These are phyloP conservation scores for Lordiphosa collinella DNA, from an alignment of 1,140 invertebrate species.

Conservation along the genomic window DNA sequence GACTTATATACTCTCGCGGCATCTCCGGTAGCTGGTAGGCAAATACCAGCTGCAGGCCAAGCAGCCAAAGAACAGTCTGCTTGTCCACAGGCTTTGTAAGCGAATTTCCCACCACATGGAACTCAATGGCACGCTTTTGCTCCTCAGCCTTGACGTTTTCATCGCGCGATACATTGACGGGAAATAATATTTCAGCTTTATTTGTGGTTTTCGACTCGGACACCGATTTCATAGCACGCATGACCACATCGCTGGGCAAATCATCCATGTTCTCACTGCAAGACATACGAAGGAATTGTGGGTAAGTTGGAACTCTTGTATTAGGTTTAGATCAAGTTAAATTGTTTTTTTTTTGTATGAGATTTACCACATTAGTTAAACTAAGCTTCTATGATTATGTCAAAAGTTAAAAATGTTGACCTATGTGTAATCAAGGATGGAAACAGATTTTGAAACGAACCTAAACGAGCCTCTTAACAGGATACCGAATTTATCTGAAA, in stretches of 20 bases:
- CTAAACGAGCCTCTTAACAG: too few species aligned
- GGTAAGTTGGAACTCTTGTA: too few species aligned
- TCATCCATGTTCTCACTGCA: conserved; percentile 64
- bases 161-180: conserved; percentile 92
- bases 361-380: too few species aligned
- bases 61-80: conserved; percentile 94
- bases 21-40: conserved; percentile 97
- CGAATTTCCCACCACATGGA: conserved; percentile 96
- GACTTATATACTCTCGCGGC: conserved; percentile 98
- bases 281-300: neutral
- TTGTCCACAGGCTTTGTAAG: conserved; percentile 91
- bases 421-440: too few species aligned
- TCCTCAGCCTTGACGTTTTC: conserved; percentile 95
- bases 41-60: conserved; percentile 96
- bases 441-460: too few species aligned
- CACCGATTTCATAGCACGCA: conserved; percentile 72
- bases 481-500: too few species aligned
- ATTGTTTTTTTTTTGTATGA: too few species aligned
- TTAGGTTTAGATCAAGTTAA: too few species aligned
- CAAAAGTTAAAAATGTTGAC: too few species aligned
- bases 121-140: conserved; percentile 92
- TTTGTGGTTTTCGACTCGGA: conserved; percentile 73
- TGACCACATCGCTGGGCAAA: conserved; percentile 60
- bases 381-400: too few species aligned
- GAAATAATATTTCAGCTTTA: conserved; percentile 84